These are phyloP conservation scores for Hypotaenidia philippensis DNA, from an alignment of 2,797 vertebrate species.

Conservation along the genomic window DNA sequence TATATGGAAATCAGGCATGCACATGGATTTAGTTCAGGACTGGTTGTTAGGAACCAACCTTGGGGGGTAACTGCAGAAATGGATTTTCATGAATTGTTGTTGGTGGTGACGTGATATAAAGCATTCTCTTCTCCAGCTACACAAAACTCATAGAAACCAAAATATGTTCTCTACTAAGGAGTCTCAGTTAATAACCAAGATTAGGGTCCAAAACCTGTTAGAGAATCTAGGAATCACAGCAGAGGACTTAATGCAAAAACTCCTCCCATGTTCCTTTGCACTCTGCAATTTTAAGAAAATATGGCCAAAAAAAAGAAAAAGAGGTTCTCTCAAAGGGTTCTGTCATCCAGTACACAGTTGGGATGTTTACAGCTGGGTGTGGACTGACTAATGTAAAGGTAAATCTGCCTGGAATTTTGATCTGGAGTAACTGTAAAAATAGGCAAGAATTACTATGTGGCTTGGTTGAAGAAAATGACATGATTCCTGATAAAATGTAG, in stretches of 20 bases:
- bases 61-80: neutral
- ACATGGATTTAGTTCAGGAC: neutral
- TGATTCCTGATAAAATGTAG: neutral
- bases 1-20: rapidly evolving
- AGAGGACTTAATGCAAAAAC: neutral
- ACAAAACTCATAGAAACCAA: neutral
- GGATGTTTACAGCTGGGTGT: neutral
- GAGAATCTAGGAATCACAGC: neutral
- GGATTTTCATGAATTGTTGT: neutral
- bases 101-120: neutral
- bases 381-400: neutral
- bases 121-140: neutral
- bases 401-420: neutral
- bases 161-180: neutral
- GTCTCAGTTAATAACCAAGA: neutral
- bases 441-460: neutral
- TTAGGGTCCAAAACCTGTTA: neutral
- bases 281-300: neutral
- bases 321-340: neutral
- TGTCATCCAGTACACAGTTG: rapidly evolving
- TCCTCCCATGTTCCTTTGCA: rapidly evolving
- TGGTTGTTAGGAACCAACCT: neutral
- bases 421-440: neutral
- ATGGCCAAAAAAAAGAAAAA: neutral
- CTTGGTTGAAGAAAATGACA: neutral